These are phyloP conservation scores for Parnassius mnemosyne DNA, from an alignment of 2,888 invertebrate species.

Conservation along the genomic window DNA sequence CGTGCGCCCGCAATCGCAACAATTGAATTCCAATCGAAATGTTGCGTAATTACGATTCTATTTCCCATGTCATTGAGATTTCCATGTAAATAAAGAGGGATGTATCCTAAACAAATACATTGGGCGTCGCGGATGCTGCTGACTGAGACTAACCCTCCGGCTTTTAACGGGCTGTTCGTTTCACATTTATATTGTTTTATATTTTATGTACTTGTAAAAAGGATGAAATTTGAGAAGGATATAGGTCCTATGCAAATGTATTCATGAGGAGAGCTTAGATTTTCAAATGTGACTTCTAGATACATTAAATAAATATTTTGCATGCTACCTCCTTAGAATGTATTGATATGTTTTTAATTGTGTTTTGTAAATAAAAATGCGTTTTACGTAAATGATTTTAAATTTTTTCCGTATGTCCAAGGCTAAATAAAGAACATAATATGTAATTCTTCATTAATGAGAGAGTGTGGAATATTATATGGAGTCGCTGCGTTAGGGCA, in stretches of 20 bases:
- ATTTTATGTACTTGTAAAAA: constrained; percentile 16
- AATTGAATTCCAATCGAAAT: constrained; percentile 49
- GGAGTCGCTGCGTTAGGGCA: too few relatives aligned
- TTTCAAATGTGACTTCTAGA: constrained; percentile 18
- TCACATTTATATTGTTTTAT: constrained; percentile 28
- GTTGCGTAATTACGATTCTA: constrained; percentile 44
- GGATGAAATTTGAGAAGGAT: constrained; percentile 27
- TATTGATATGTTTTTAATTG: too few relatives aligned
- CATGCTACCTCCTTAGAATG: too few relatives aligned
- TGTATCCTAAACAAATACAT: constrained; percentile 75
- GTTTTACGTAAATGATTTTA: too few relatives aligned
- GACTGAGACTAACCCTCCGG: constrained; percentile 50
- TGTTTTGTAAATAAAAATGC: too few relatives aligned
- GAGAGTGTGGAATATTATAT: too few relatives aligned
- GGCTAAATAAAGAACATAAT: too few relatives aligned
- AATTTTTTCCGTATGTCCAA: too few relatives aligned
- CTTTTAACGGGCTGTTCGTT: constrained; percentile 43
- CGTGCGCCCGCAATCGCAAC: constrained; percentile 37
- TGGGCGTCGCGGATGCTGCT: constrained; percentile 59
- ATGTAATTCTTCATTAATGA: too few relatives aligned
- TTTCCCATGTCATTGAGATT: constrained; percentile 39
- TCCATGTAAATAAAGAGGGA: constrained; percentile 66
- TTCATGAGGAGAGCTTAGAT: constrained; percentile 12
- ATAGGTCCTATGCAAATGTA: constrained; percentile 30
- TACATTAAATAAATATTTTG: neutral